phyloP scores from a whole-genome alignment of 2,797 vertebrate species.

The Danio albolineatus region DNA sequence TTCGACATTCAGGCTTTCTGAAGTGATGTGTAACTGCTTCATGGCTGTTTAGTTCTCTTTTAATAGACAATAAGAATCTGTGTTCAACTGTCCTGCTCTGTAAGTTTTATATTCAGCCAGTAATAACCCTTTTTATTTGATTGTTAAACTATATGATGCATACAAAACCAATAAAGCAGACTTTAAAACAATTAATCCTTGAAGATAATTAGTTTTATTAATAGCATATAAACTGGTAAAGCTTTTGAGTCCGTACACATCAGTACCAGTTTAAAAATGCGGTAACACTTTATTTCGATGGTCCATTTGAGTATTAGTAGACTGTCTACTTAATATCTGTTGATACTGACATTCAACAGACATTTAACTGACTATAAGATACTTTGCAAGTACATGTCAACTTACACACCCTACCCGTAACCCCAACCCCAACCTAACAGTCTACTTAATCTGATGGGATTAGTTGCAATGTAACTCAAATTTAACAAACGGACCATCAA shows the following conservation, averaged over 20 bases:
- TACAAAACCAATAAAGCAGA: background rate
- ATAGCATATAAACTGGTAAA: background rate
- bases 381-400: too few relatives aligned
- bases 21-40: background rate
- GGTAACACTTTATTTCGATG: too few relatives aligned
- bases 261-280: background rate
- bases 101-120: background rate
- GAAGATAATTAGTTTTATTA: constrained; percentile 4
- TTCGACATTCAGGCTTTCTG: background rate
- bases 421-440: too few relatives aligned
- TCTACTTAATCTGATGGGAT: too few relatives aligned
- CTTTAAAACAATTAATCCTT: background rate
- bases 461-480: too few relatives aligned
- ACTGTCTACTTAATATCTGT: too few relatives aligned
- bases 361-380: too few relatives aligned
- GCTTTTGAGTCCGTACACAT: background rate
- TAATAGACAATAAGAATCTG: background rate
- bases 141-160: background rate
- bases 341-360: too few relatives aligned
- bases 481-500: too few relatives aligned
- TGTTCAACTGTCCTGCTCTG: background rate
- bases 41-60: background rate
- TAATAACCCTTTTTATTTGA: background rate
- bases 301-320: too few relatives aligned
- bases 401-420: too few relatives aligned